phyloP scores from a whole-genome alignment of 1,140 invertebrate species.

The Caenorhabditis tropicalis region DNA sequence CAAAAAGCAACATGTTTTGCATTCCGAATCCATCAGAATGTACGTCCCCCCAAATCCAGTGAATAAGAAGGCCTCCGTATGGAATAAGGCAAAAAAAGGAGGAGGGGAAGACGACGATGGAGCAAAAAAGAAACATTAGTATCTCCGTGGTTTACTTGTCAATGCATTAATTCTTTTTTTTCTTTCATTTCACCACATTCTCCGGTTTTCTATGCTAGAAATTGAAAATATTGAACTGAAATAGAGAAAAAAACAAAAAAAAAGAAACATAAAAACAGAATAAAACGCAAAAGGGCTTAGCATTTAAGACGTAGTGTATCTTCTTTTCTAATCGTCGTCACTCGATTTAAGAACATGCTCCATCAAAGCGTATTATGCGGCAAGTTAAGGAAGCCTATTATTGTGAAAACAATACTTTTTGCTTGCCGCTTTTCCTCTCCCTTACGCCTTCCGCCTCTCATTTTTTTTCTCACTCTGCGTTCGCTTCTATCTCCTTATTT shows the following conservation, averaged over 20 bases:
- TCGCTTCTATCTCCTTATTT: neutral
- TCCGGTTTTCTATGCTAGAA: neutral
- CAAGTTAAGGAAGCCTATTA: conserved; percentile 36
- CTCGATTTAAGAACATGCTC: neutral
- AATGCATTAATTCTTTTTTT: conserved; percentile 8
- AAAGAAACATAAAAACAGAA: neutral
- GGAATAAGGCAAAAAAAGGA: neutral
- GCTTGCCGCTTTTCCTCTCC: neutral
- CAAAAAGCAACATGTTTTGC: conserved; percentile 10
- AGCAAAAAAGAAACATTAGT: neutral
- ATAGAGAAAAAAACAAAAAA: neutral
- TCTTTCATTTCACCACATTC: neutral
- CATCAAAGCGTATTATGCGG: conserved; percentile 11
- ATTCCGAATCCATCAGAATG: conserved; percentile 18
- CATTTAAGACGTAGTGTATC: neutral
- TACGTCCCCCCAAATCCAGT: neutral
- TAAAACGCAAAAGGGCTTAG: neutral
- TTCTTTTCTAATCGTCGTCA: neutral
- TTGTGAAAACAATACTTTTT: conserved; percentile 28
- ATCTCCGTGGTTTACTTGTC: conserved; percentile 7
- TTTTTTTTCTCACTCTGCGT: neutral
- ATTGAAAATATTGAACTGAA: neutral
- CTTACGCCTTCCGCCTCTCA: neutral
- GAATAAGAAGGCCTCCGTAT: neutral
- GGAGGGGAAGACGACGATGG: neutral